Percentiles rank a stretch among this genome's conserved stretches.
Evolutionary conservation across 1,140 invertebrate genomes (phyloP).

Genomic region (Acromyrmex heyeri): DNA sequence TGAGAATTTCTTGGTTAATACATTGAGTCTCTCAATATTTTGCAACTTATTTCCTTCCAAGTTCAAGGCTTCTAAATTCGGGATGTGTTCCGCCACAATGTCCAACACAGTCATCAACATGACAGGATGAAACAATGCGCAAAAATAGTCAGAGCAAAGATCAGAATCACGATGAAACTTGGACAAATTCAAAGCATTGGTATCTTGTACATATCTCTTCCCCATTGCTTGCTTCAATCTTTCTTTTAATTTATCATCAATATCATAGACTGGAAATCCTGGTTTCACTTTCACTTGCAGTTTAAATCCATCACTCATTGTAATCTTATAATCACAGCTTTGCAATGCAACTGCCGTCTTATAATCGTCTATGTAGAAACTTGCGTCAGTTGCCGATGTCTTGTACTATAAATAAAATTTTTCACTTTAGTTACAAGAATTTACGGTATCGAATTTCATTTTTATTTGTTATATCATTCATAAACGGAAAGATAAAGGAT

Average conservation of each 20-base stretch:
- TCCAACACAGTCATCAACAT: constrained; percentile 92
- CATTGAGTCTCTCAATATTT: constrained; percentile 89
- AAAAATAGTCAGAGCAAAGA: constrained; percentile 90
- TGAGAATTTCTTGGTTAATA: constrained; percentile 51
- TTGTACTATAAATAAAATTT: constrained; percentile 84
- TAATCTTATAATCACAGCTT: constrained; percentile 89
- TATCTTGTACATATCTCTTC: constrained; percentile 92
- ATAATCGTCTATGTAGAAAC: constrained; percentile 91
- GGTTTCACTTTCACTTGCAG: constrained; percentile 89
- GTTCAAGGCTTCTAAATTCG: constrained; percentile 93
- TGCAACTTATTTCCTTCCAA: constrained; percentile 93
- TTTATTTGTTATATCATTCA: too few relatives aligned
- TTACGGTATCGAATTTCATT: too few relatives aligned
- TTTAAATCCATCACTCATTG: constrained; percentile 90
- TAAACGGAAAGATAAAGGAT: too few relatives aligned
- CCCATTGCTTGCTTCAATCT: constrained; percentile 93
- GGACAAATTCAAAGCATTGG: constrained; percentile 93
- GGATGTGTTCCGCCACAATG: constrained; percentile 94
- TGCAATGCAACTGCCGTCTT: constrained; percentile 89
- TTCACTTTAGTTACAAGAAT: not conserved
- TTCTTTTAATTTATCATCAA: constrained; percentile 90
- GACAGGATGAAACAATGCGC: constrained; percentile 90
- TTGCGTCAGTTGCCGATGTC: constrained; percentile 86
- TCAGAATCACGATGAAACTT: constrained; percentile 93
- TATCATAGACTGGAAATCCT: constrained; percentile 88